Base-by-base conservation (phyloP, 2,797 vertebrate species). In the Steatocranus sp. region DNA sequence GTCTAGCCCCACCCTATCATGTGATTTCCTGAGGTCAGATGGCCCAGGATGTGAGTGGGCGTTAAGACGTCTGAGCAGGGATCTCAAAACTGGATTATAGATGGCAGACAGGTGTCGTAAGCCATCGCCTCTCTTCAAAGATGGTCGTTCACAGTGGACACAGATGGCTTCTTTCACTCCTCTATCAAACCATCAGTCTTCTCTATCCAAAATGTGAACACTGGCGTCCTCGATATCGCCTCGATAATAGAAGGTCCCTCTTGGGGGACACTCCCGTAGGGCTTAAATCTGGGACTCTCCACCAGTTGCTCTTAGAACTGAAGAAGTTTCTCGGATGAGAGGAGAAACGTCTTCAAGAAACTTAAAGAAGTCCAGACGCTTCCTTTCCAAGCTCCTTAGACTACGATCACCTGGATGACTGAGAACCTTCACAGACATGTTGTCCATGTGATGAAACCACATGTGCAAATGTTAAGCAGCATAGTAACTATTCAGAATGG, bases 131-230 rank as follows among this genome's bases (percentile, higher is more conserved):
- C 27, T 10, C 3, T 32, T 58, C 3, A 58, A 18, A 32, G 53
- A 56, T 56, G 25, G 0, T 30, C 3, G 5, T 27, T 54, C 1
- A 54, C 51, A 0, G 51, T 30, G 2, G 25, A 58, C 27, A 58
- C 8, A 30, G 53, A 30, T 30, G 15, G 8, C 8, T 56, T 56
- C 53, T 56, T 30, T 56, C 25, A 56, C 25, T 56, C 8, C 25
- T 30, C 53, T 56, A 30, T 56, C 15, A 56, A 56, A 56, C 25
- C 25, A 56, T 17, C 1, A 0, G 53, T 56, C 53, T 56, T 30
- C 53, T 56, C 0, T 1, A 8, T 56, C 53, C 25, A 56, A 56
- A 56, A 30, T 30, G 25, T 56, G 53, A 56, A 30, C 53, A 56
- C 15, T 56, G 25, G 5, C 53, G 17, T 56, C 53, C 25, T 56